phyloP scores from a whole-genome alignment of 2,797 vertebrate species.

The Periparus ater region DNA sequence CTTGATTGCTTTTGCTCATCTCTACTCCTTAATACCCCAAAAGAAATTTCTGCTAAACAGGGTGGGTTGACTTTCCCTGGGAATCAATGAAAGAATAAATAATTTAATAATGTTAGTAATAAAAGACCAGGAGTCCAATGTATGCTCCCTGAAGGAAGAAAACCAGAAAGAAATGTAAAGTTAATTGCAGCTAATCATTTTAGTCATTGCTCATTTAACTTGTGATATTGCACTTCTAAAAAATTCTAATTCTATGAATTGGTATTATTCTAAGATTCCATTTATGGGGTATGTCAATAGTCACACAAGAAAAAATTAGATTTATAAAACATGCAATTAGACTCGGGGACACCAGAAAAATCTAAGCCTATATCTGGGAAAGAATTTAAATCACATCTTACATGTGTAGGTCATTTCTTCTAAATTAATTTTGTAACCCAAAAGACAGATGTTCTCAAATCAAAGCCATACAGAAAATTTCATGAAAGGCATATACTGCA shows the following conservation, averaged over 20 bases:
- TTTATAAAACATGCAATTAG: not conserved
- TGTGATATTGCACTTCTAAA: not conserved
- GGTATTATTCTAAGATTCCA: not conserved
- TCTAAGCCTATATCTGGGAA: not conserved
- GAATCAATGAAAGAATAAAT: not conserved
- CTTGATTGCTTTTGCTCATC: not conserved
- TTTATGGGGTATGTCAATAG: not conserved
- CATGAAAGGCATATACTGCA: not conserved
- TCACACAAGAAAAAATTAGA: not conserved
- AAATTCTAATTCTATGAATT: not conserved
- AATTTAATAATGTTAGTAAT: not conserved
- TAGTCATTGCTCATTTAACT: not conserved
- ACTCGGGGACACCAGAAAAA: not conserved
- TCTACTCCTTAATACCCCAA: not conserved
- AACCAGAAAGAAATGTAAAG: not conserved
- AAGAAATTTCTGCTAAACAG: not conserved
- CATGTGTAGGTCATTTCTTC: not conserved
- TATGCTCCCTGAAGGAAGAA: not conserved
- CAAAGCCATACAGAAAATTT: not conserved
- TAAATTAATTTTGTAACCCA: not conserved
- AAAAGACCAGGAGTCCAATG: not conserved
- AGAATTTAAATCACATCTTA: not conserved
- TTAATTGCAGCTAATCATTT: not conserved
- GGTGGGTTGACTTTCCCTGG: not conserved
- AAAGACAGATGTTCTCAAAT: not conserved